Base-by-base conservation (phyloP, 1,140 invertebrate genomes). In the Helicoverpa armigera region DNA sequence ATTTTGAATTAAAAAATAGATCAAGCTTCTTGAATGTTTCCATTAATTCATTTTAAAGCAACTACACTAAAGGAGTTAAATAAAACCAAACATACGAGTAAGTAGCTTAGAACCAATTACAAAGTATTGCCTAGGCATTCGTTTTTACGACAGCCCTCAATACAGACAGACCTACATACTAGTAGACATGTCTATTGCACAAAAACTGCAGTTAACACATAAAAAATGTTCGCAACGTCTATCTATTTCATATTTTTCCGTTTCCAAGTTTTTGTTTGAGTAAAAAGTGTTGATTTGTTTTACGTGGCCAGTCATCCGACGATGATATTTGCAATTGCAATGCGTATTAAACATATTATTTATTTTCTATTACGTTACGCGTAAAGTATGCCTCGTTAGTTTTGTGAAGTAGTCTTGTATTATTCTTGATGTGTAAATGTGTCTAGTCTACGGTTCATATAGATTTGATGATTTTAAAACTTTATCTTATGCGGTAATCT, bases 181-280 rank as follows among this genome's bases (percentile, higher is more conserved):
- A 43, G 18, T 1, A 29, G 23, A 60, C 3, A 18, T 29, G 23
- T n/a, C 12, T 11, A 12, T 60, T 60, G 58, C 58, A 60, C 11
- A 60, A 60, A 60, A 60, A 60, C 10, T 29, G 11, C 58, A 29
- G 58, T 60, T 60, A 31, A 60, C 23, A 60, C 58, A 60, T 23
- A 18, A 13, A 18, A 13, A 29, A 60, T 60, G 67, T 65, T 43
- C 7, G 29, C 61, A 65, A 65, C 35, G 35, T 16, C 61, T 65
- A 65, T 65, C 35, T 65, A 65, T 65, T 65, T 65, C 61, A 43
- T 14, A 16, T 65, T 43, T 65, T 60, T 60, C 23, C 58, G 31
- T 2, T 43, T 43, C 9, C 31, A 9, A 9, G n/a, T 65, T 65
- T 35, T 65, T 65, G 13, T 16, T 65, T 13, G 35, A 65, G 29